Conservation (phyloP, 2,888 invertebrate genomes). For the Diadegma fenestrale region DNA sequence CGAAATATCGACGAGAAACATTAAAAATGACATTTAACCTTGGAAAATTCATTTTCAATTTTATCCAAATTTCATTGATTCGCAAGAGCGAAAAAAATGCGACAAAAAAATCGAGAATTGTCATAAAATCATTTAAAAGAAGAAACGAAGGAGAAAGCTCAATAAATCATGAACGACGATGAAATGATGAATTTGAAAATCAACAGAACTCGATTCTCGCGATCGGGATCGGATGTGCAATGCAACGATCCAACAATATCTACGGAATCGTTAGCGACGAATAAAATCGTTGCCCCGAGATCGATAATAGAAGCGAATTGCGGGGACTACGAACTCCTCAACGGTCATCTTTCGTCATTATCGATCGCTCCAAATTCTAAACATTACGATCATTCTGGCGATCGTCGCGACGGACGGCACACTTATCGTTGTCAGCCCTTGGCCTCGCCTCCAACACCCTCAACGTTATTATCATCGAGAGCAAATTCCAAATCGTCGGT, state of each 20-base stretch:
- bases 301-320: slow-evolving; percentile 73
- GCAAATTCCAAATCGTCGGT: slow-evolving; percentile 64
- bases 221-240: slow-evolving; percentile 77
- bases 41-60: not conserved
- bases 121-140: not conserved
- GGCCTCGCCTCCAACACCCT: slow-evolving; percentile 67
- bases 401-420: slow-evolving; percentile 61
- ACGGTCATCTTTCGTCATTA: slow-evolving; percentile 69
- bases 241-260: slow-evolving; percentile 88
- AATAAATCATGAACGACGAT: not conserved
- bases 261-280: slow-evolving; percentile 85
- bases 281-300: slow-evolving; percentile 59
- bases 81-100: too few relatives aligned
- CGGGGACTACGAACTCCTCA: slow-evolving; percentile 76
- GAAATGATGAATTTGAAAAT: slow-evolving; percentile 6
- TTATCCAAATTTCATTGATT: not conserved
- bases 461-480: slow-evolving; percentile 64
- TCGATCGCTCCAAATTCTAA: slow-evolving; percentile 70
- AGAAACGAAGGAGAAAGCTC: not conserved
- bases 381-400: slow-evolving; percentile 51
- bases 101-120: too few relatives aligned
- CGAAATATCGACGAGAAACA: not conserved
- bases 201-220: slow-evolving; percentile 48
- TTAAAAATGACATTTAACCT: not conserved
- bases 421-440: slow-evolving; percentile 77